Conservation (phyloP, 2,888 invertebrate genomes). For the Alloplasta piceator region DNA sequence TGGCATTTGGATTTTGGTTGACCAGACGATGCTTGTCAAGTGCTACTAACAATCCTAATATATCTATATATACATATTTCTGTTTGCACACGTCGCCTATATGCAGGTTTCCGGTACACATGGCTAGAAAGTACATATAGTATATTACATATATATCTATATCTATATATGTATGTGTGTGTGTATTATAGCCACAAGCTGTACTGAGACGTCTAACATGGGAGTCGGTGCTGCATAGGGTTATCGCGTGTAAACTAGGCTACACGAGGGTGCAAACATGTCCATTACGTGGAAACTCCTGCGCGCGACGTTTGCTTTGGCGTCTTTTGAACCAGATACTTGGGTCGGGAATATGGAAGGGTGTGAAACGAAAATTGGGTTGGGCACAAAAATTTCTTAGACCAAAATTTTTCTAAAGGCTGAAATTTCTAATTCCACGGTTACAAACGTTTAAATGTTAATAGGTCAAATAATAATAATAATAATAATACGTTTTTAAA, state of each 20-base stretch:
- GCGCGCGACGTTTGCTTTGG: conserved; percentile 63
- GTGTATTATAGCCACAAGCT: conserved; percentile 18
- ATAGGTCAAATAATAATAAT: too few relatives aligned
- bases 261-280: conserved; percentile 74
- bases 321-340: conserved; percentile 60
- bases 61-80: too few relatives aligned
- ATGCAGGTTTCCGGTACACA: conserved; percentile 5
- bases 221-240: conserved; percentile 63
- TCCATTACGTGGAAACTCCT: conserved; percentile 72
- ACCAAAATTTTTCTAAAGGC: too few relatives aligned
- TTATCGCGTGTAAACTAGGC: conserved; percentile 74
- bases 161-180: neutral
- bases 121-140: too few relatives aligned
- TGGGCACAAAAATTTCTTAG: too few relatives aligned
- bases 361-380: neutral
- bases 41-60: too few relatives aligned
- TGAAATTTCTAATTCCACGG: too few relatives aligned
- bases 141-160: conserved; percentile 7
- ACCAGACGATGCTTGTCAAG: too few relatives aligned
- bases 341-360: neutral
- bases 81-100: conserved; percentile 24
- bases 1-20: too few relatives aligned
- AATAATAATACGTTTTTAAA: too few relatives aligned
- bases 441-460: too few relatives aligned
- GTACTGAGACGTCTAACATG: conserved; percentile 53